phyloP scores from a whole-genome alignment of 1,140 invertebrate species.

The Rhagoletis pomonella region DNA sequence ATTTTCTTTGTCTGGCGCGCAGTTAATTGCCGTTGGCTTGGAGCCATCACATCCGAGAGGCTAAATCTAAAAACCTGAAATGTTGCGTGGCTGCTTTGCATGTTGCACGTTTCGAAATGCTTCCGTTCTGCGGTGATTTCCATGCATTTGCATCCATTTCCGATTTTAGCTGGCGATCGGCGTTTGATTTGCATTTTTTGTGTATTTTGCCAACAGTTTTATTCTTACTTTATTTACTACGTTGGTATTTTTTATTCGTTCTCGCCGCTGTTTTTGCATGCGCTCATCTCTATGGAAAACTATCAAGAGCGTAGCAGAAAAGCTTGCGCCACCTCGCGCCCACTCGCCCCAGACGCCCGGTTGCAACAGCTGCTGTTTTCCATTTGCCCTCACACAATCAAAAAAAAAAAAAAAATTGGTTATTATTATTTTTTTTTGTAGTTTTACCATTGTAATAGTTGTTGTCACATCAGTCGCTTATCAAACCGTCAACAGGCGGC shows the following conservation, averaged over 20 bases:
- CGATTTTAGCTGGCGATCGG: not conserved
- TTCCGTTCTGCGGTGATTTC: constrained; percentile 38
- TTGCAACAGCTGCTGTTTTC: not conserved
- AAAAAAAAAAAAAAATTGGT: not conserved
- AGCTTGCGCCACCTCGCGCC: not conserved
- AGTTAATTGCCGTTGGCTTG: constrained; percentile 27
- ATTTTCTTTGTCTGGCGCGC: not conserved
- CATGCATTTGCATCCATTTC: constrained; percentile 45
- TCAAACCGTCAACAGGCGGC: constrained; percentile 57
- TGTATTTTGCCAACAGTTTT: not conserved
- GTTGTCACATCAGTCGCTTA: constrained; percentile 53
- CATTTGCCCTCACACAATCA: constrained; percentile 27
- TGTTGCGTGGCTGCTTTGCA: not conserved
- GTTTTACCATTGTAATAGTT: constrained; percentile 18
- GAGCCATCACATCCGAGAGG: not conserved
- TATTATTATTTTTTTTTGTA: not conserved
- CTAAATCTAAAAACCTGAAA: constrained; percentile 5
- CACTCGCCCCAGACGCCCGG: not conserved
- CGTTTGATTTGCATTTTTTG: constrained; percentile 20
- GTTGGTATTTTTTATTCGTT: not conserved
- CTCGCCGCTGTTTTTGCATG: not conserved
- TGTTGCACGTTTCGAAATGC: not conserved
- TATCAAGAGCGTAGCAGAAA: not conserved
- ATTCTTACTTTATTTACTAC: not conserved
- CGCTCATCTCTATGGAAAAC: constrained; percentile 34